phyloP scores from a whole-genome alignment of 2,888 invertebrate genomes.

The Drosophila ezoana region DNA sequence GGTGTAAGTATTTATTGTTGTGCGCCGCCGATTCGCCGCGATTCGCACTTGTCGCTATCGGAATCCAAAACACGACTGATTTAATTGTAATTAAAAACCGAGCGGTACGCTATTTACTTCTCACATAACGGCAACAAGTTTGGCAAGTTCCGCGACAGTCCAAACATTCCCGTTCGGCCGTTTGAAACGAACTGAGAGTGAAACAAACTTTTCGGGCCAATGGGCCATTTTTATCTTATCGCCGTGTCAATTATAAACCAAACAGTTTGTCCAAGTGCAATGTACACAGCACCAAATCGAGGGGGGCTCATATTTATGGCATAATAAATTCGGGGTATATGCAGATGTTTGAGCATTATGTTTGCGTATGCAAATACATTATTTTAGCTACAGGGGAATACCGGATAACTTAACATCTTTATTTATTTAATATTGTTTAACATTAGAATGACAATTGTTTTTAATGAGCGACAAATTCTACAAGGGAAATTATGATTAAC shows the following conservation, averaged over 20 bases:
- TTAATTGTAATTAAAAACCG: constrained; percentile 31
- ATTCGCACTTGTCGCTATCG: constrained; percentile 38
- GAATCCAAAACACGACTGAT: constrained; percentile 61
- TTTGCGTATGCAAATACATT: background rate
- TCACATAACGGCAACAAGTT: constrained; percentile 27
- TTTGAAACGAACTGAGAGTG: constrained; percentile 61
- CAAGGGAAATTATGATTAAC: too few relatives aligned
- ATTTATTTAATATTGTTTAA: too few relatives aligned
- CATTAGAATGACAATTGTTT: too few relatives aligned
- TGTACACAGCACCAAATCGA: constrained; percentile 9
- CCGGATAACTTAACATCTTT: too few relatives aligned
- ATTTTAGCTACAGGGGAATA: too few relatives aligned
- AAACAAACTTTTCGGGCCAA: constrained; percentile 42
- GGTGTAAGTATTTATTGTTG: constrained; percentile 8
- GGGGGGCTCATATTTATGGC: background rate
- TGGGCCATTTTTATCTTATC: constrained; percentile 65
- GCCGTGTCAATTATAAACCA: constrained; percentile 53
- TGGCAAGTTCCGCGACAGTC: constrained; percentile 25
- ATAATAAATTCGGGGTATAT: background rate
- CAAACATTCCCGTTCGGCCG: constrained; percentile 38
- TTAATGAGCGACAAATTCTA: too few relatives aligned
- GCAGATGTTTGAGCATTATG: background rate
- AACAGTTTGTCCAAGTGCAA: constrained; percentile 43
- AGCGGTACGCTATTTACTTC: constrained; percentile 17
- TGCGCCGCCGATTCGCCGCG: constrained; percentile 1